Base-by-base conservation (phyloP, 1,140 invertebrate species). In the Asobara japonica region DNA sequence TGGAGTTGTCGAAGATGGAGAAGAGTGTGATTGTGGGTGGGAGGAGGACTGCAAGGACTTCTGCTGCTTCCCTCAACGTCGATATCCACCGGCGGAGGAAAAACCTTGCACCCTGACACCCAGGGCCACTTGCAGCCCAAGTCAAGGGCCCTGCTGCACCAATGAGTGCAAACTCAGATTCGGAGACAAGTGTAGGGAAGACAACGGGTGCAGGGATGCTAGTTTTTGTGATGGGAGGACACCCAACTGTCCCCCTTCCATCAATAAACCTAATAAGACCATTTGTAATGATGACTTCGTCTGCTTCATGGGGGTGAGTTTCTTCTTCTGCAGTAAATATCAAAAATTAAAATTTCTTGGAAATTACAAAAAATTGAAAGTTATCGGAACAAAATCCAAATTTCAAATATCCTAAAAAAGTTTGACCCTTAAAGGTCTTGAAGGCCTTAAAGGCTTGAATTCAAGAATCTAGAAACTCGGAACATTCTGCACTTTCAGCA, bases 11-110 rank as follows among this genome's bases (percentile, higher is more conserved):
- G 98, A 99, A 84, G 92, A 93, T 18, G 97, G 94, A 3, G 98
- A 99, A 87, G 93, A 99, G 82, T 99, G 98, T 85, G 98, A 99
- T 87, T 99, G 98, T 87, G 98, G 98, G 25, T 99, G 97, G 94
- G 95, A 97, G 79, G 94, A 96, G 80, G 95, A 96, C 81, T 99
- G 97, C 85, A 92, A 94, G 67, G 96, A 98, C 80, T 90, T 91
- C 16, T 99, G 98, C 83, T 99, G 98, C 83, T 94, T 94, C 80
- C 97, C 97, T 18, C 96, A 97, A 89, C 90, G 94, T 41, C 91
- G 92, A 56, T 92, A 95, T 76, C 92, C 94, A 3, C 89, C 91
- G 0, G 74, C 87, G 16, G 92, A 93, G 69, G 94, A 96, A 82
- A 92, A 91, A 11, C 95, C 95, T 0, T 97, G 95, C 82, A 93